Conservation (phyloP, 2,888 invertebrate genomes). For the Yponomeuta plumbellus region DNA sequence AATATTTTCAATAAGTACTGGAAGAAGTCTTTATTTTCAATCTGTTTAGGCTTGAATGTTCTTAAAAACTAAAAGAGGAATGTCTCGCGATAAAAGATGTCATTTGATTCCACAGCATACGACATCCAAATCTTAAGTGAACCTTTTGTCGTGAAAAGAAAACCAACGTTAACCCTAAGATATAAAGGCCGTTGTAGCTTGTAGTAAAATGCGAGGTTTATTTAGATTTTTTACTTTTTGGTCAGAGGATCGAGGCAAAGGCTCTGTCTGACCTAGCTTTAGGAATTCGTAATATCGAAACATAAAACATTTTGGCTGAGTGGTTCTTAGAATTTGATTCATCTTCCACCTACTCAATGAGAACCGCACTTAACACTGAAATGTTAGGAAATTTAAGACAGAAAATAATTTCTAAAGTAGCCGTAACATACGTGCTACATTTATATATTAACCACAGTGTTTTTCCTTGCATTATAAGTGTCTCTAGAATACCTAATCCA, state of each 20-base stretch:
- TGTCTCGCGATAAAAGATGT: slow-evolving; percentile 74
- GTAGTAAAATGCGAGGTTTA: slow-evolving; percentile 23
- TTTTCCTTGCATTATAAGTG: too few relatives aligned
- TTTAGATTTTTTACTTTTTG: slow-evolving; percentile 42
- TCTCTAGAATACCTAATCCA: too few relatives aligned
- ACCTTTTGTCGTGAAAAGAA: slow-evolving; percentile 28
- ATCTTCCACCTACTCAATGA: slow-evolving; percentile 16
- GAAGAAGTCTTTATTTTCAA: slow-evolving; percentile 21
- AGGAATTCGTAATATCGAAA: slow-evolving; percentile 71
- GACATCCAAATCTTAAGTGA: slow-evolving; percentile 47
- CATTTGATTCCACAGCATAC: slow-evolving; percentile 65
- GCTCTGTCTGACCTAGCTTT: slow-evolving; percentile 69
- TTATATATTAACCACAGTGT: too few relatives aligned
- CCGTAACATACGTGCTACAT: too few relatives aligned
- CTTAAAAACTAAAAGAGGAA: slow-evolving; percentile 57
- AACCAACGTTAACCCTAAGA: slow-evolving; percentile 34
- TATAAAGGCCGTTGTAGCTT: slow-evolving; percentile 40
- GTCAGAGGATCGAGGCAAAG: slow-evolving; percentile 52
- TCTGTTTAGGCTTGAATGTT: slow-evolving; percentile 24
- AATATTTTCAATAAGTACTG: background rate
- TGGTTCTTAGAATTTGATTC: slow-evolving; percentile 56
- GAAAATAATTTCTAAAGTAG: too few relatives aligned
- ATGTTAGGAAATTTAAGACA: too few relatives aligned
- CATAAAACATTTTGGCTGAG: slow-evolving; percentile 33
- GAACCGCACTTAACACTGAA: too few relatives aligned